Evolutionary conservation across 2,888 invertebrate genomes (phyloP).

Genomic region (Germaria angustata): DNA sequence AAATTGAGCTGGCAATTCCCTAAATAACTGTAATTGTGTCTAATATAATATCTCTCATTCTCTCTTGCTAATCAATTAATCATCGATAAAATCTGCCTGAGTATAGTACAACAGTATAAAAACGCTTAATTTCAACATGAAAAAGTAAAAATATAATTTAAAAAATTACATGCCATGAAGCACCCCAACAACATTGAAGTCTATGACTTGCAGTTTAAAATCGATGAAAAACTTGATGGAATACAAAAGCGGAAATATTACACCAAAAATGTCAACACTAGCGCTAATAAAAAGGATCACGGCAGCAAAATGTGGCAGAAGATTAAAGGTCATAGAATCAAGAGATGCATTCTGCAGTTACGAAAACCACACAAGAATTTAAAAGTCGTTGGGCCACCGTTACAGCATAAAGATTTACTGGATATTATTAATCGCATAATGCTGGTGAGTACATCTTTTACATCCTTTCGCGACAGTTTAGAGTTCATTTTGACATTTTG

Average conservation of each 20-base stretch:
- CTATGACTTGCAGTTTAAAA: slow-evolving; percentile 37
- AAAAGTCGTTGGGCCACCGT: background rate
- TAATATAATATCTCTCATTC: background rate
- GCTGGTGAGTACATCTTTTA: slow-evolving; percentile 9
- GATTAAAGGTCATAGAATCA: slow-evolving; percentile 24
- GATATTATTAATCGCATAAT: slow-evolving; percentile 36
- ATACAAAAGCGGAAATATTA: slow-evolving; percentile 22
- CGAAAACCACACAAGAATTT: background rate
- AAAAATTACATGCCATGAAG: slow-evolving; percentile 27
- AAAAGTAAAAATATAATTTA: background rate
- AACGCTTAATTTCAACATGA: background rate
- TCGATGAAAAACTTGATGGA: slow-evolving; percentile 42
- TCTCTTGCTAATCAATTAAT: background rate
- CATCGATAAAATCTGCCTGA: background rate
- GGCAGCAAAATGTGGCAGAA: background rate
- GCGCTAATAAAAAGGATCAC: background rate
- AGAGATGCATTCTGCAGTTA: background rate
- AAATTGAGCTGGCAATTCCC: background rate
- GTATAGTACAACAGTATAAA: background rate
- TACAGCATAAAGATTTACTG: slow-evolving; percentile 9
- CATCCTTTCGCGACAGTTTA: too few relatives aligned
- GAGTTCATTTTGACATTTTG: too few relatives aligned
- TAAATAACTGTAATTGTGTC: background rate
- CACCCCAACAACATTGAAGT: slow-evolving; percentile 5
- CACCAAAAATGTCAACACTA: background rate